These are phyloP conservation scores for Philereme vetulata DNA, from an alignment of 2,888 invertebrate species.

Conservation along the genomic window DNA sequence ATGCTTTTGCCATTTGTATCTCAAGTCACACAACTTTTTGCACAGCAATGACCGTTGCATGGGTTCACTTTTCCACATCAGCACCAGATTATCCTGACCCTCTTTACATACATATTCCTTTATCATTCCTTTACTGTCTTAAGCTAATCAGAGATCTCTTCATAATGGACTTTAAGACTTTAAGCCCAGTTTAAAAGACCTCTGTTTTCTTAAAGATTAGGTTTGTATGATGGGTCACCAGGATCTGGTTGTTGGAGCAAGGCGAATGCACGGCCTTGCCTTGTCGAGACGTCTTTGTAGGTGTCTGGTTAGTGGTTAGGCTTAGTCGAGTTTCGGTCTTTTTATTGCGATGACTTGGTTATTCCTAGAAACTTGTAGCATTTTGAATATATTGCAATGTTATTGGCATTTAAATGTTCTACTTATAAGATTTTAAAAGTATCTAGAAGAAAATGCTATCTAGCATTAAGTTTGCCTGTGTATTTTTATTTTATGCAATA, in stretches of 20 bases:
- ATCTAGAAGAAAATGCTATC: too few species aligned
- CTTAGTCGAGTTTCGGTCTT: constrained; percentile 1
- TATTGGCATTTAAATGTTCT: not conserved
- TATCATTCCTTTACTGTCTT: constrained; percentile 11
- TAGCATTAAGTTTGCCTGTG: too few species aligned
- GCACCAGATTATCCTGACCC: constrained; percentile 27
- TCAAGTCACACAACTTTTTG: constrained; percentile 25
- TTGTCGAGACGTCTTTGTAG: constrained; percentile 33
- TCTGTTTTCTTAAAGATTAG: not conserved
- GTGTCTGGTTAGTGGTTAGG: constrained; percentile 10
- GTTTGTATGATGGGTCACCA: constrained; percentile 8
- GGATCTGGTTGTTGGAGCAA: constrained; percentile 33
- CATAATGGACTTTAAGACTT: constrained; percentile 22
- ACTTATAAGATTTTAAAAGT: too few species aligned
- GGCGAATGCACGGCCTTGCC: constrained; percentile 61
- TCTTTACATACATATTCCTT: constrained; percentile 5
- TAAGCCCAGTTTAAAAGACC: constrained; percentile 19
- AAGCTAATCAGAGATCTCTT: constrained; percentile 31
- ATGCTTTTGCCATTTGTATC: constrained; percentile 1
- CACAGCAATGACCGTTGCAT: constrained; percentile 31
- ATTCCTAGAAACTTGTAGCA: not conserved
- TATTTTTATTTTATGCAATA: too few species aligned
- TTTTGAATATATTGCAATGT: not conserved
- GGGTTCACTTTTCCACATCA: constrained; percentile 29
- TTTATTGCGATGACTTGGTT: constrained; percentile 1